Percentiles rank a stretch among this genome's conserved stretches.
Conservation (phyloP, 23 tunicate genomes). For the Aplidium turbinatum region DNA sequence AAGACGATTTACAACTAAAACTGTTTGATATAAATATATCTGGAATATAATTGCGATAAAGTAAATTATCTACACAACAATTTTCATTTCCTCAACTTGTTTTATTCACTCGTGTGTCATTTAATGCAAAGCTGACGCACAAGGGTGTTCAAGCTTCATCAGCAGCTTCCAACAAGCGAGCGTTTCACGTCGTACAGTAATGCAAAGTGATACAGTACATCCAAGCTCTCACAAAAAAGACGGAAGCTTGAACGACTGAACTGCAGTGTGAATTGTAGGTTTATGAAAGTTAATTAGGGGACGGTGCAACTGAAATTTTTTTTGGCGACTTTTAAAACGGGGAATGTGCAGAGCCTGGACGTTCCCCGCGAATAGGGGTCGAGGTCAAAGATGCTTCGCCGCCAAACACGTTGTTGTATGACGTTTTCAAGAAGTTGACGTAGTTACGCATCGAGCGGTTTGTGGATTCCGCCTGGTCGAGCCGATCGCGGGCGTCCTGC, state of each 20-base stretch:
- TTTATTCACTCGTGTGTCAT: too few species aligned
- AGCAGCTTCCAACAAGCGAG: too few species aligned
- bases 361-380: slow-evolving; percentile 54
- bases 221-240: background rate
- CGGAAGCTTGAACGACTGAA: background rate
- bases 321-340: slow-evolving; percentile 17
- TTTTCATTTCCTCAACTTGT: too few species aligned
- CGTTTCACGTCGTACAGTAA: too few species aligned
- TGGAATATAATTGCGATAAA: too few species aligned
- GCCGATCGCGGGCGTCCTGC: slow-evolving; percentile 77
- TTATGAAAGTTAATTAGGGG: background rate
- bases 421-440: slow-evolving; percentile 88
- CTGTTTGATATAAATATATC: too few species aligned
- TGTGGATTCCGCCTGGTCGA: slow-evolving; percentile 96
- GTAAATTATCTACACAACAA: too few species aligned
- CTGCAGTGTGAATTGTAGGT: background rate
- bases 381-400: slow-evolving; percentile 69
- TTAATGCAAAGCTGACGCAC: too few species aligned
- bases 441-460: slow-evolving; percentile 88
- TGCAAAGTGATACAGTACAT: background rate
- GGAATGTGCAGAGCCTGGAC: background rate
- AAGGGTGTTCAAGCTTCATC: too few species aligned
- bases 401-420: slow-evolving; percentile 90
- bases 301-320: too few species aligned
- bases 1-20: too few species aligned